phyloP scores from a whole-genome alignment of 2,113 vertebrate species.

The Coracopsis vasa region DNA sequence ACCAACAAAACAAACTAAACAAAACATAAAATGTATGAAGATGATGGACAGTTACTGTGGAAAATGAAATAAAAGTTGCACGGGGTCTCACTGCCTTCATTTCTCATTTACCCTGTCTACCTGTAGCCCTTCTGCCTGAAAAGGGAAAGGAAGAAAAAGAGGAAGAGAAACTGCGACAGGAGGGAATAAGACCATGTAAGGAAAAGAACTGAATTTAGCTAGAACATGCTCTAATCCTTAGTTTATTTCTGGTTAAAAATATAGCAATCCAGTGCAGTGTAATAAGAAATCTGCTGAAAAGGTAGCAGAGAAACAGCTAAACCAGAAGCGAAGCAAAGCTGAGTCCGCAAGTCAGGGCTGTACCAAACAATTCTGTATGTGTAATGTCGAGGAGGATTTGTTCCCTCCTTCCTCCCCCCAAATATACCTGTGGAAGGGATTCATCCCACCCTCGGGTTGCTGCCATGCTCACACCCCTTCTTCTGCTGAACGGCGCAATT shows the following conservation, averaged over 20 bases:
- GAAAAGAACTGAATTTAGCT: slow-evolving; percentile 72
- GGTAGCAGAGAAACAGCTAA: slow-evolving; percentile 74
- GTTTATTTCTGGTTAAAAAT: slow-evolving; percentile 85
- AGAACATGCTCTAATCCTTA: slow-evolving; percentile 80
- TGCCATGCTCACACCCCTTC: neutral
- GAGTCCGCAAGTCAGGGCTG: slow-evolving; percentile 54
- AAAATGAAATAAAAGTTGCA: neutral
- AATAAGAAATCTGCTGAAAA: slow-evolving; percentile 80
- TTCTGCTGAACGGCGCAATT: neutral
- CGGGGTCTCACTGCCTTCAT: neutral
- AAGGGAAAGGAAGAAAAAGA: neutral
- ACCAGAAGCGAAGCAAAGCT: slow-evolving; percentile 77
- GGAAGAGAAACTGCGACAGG: neutral
- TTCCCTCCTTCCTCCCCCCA: neutral
- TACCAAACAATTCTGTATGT: slow-evolving; percentile 40
- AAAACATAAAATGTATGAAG: neutral
- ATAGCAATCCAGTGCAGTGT: slow-evolving; percentile 82
- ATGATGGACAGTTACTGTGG: neutral
- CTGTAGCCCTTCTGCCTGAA: slow-evolving; percentile 8
- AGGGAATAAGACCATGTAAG: slow-evolving; percentile 48
- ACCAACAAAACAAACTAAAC: neutral
- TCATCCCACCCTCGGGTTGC: neutral
- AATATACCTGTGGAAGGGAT: neutral
- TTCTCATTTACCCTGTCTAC: neutral
- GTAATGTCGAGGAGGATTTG: neutral